Percentiles rank a stretch among this genome's conserved stretches.
Evolutionary conservation across 92 coral and sea anemone genomes (phyloP).

Genomic region (Heliopora coerulea): DNA sequence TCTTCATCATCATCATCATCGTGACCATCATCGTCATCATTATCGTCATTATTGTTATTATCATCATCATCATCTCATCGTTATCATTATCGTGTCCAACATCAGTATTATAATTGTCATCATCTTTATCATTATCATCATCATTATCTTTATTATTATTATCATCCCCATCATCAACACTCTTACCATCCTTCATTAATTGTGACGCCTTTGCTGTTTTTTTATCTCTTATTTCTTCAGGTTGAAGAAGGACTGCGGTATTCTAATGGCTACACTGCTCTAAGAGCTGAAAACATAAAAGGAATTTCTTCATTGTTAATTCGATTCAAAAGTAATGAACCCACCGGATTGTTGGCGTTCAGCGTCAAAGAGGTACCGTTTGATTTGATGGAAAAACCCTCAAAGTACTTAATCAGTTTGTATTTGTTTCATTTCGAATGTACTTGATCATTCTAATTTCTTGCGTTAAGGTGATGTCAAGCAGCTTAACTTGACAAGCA

Average conservation of each 20-base stretch:
- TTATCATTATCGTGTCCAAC: background rate
- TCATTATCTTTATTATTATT: background rate
- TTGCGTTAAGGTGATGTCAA: no score
- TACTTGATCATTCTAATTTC: no score
- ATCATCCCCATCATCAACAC: background rate
- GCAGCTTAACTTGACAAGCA: no score
- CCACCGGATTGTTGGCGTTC: slow-evolving; percentile 75
- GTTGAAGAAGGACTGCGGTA: slow-evolving; percentile 80
- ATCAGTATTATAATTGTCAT: background rate
- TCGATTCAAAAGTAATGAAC: slow-evolving; percentile 76
- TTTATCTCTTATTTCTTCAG: slow-evolving; percentile 37
- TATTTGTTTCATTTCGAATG: no score
- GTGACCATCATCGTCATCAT: background rate
- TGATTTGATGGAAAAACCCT: background rate
- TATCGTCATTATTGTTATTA: background rate
- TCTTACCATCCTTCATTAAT: background rate
- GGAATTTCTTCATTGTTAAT: slow-evolving; percentile 51
- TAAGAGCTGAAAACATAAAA: slow-evolving; percentile 49
- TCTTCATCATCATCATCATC: background rate
- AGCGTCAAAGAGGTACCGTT: slow-evolving; percentile 32
- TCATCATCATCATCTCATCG: background rate
- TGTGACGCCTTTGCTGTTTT: background rate
- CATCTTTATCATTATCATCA: no score
- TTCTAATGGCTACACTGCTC: slow-evolving; percentile 72
- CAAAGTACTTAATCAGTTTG: background rate